Conservation (phyloP, 2,797 vertebrate genomes). For the Anabacerthia variegaticeps region DNA sequence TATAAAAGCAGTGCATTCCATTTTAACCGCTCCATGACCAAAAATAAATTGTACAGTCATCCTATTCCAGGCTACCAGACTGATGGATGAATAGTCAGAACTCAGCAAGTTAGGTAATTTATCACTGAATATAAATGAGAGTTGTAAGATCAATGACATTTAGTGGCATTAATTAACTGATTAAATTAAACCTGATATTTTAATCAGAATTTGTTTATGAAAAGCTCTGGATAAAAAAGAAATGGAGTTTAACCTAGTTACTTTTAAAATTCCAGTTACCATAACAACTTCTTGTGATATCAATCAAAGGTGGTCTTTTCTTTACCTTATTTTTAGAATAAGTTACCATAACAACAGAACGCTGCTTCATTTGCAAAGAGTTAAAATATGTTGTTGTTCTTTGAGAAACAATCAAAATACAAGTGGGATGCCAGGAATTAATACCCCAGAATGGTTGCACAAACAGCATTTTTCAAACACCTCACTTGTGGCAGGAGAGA, state of each 20-base stretch:
- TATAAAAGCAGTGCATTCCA: not conserved
- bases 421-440: conserved; percentile 72
- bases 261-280: conserved; percentile 81
- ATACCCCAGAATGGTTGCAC: conserved; percentile 50
- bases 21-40: conserved; percentile 22
- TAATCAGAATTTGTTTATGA: conserved; percentile 86
- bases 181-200: conserved; percentile 88
- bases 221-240: conserved; percentile 79
- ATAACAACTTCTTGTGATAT: conserved; percentile 82
- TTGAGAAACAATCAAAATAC: conserved; percentile 76
- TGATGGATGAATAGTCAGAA: conserved; percentile 71
- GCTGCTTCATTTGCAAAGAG: conserved; percentile 73
- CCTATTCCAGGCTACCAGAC: conserved; percentile 43
- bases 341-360: conserved; percentile 81
- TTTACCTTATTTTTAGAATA: conserved; percentile 80
- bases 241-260: conserved; percentile 83
- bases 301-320: conserved; percentile 81
- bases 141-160: conserved; percentile 84
- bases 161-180: conserved; percentile 87
- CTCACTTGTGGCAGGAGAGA: conserved; percentile 63
- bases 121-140: conserved; percentile 79
- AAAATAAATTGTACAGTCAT: conserved; percentile 23
- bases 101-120: conserved; percentile 78
- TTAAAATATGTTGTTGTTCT: conserved; percentile 76
- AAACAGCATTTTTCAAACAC: conserved; percentile 73